Evolutionary conservation across 2,797 vertebrate species (phyloP).

Genomic region (Peromyscus melanophrys): DNA sequence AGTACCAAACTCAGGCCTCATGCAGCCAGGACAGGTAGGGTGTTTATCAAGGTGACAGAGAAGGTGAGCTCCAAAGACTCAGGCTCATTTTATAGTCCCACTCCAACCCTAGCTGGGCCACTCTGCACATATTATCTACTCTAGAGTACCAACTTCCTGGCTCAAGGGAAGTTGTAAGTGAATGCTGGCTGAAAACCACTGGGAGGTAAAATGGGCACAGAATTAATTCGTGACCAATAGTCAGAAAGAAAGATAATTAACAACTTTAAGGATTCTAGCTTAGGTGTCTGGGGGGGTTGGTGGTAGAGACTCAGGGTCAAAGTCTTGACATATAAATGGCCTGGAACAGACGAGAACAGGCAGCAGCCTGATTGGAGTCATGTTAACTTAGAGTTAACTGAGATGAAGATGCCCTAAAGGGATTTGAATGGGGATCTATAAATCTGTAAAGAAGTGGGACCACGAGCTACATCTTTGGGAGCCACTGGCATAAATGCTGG

Average conservation of each 20-base stretch:
- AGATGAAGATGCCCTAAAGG: neutral
- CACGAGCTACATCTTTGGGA: neutral
- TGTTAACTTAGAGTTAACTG: neutral
- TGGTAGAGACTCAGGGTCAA: neutral
- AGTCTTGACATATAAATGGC: neutral
- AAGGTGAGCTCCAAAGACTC: neutral
- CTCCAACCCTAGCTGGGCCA: neutral
- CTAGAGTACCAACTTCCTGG: neutral
- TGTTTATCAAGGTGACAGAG: accelerated
- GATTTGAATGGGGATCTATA: neutral
- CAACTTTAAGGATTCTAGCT: neutral
- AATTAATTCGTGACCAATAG: neutral
- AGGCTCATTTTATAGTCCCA: neutral
- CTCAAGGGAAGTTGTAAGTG: neutral
- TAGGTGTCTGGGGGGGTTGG: neutral
- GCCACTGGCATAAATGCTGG: neutral
- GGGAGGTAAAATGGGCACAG: neutral
- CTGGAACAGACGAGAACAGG: neutral
- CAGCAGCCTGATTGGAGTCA: accelerated
- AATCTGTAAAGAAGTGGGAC: neutral
- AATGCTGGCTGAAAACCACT: neutral
- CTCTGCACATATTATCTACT: neutral
- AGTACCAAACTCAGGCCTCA: neutral
- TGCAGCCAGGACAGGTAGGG: neutral
- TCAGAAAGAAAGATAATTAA: neutral